Evolutionary conservation across 35 echinoderm and acorn worm species (phyloP).

Genomic region (Holothuria glaberrima): DNA sequence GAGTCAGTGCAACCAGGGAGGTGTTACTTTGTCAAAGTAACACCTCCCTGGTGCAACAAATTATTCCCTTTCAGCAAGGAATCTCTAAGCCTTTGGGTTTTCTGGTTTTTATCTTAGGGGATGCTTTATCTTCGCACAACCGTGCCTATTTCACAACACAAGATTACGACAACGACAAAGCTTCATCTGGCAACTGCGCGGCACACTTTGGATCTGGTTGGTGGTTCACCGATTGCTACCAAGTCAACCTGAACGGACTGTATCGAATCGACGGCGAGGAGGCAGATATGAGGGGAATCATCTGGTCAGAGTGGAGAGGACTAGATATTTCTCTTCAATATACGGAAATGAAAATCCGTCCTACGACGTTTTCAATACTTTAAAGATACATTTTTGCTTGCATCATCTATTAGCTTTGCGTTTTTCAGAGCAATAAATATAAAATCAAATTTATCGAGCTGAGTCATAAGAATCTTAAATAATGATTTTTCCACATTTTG

Average conservation of each 20-base stretch:
- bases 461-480: too few relatives aligned
- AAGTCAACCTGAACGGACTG: constrained; percentile 61
- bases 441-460: too few relatives aligned
- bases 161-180: constrained; percentile 59
- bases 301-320: constrained; percentile 58
- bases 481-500: too few relatives aligned
- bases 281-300: constrained; percentile 2
- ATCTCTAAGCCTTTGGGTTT: too few relatives aligned
- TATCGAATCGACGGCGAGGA: constrained; percentile 53
- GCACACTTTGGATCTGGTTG: constrained; percentile 43
- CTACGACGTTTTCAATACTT: neutral
- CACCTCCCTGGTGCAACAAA: too few relatives aligned
- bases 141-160: constrained; percentile 46
- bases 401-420: too few relatives aligned
- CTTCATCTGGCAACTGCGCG: constrained; percentile 26
- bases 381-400: too few relatives aligned
- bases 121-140: constrained; percentile 48
- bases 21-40: too few relatives aligned
- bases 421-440: too few relatives aligned
- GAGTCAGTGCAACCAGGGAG: too few relatives aligned
- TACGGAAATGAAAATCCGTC: constrained; percentile 67
- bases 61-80: too few relatives aligned
- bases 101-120: constrained; percentile 24
- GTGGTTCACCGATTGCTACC: constrained; percentile 64
- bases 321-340: constrained; percentile 59